Evolutionary conservation across 1,140 invertebrate species (phyloP).

Genomic region (Pollicipes pollicipes): DNA sequence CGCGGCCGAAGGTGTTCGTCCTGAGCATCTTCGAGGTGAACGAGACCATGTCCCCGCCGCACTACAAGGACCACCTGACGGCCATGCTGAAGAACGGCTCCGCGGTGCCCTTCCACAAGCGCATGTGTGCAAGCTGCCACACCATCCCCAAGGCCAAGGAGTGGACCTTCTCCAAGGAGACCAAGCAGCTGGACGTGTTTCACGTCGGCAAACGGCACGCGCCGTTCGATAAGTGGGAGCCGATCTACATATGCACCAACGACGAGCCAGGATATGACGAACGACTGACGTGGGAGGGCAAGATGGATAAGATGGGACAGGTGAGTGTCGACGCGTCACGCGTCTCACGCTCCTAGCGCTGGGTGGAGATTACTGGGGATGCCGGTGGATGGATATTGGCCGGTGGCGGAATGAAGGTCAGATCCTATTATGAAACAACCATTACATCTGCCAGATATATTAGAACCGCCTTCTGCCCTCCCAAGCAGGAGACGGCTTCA

Average conservation of each 20-base stretch:
- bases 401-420: background rate
- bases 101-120: slow-evolving; percentile 79
- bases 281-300: slow-evolving; percentile 58
- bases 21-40: slow-evolving; percentile 67
- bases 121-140: slow-evolving; percentile 69
- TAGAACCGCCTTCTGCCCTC: no score
- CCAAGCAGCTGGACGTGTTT: slow-evolving; percentile 16
- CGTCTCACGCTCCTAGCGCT: no score
- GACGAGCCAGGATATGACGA: slow-evolving; percentile 62
- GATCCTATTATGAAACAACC: no score
- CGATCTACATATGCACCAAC: slow-evolving; percentile 60
- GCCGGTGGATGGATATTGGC: background rate
- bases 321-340: no score
- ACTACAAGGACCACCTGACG: slow-evolving; percentile 51
- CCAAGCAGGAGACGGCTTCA: no score
- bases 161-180: slow-evolving; percentile 11
- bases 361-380: no score
- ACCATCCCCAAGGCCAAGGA: slow-evolving; percentile 58
- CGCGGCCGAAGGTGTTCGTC: slow-evolving; percentile 55
- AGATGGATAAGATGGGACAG: slow-evolving; percentile 75
- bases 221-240: slow-evolving; percentile 52
- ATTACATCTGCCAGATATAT: no score
- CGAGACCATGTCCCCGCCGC: slow-evolving; percentile 44
- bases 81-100: slow-evolving; percentile 52
- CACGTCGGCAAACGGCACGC: slow-evolving; percentile 17